These are phyloP conservation scores for Aphidoletes aphidimyza DNA, from an alignment of 2,888 invertebrate species.

Conservation along the genomic window DNA sequence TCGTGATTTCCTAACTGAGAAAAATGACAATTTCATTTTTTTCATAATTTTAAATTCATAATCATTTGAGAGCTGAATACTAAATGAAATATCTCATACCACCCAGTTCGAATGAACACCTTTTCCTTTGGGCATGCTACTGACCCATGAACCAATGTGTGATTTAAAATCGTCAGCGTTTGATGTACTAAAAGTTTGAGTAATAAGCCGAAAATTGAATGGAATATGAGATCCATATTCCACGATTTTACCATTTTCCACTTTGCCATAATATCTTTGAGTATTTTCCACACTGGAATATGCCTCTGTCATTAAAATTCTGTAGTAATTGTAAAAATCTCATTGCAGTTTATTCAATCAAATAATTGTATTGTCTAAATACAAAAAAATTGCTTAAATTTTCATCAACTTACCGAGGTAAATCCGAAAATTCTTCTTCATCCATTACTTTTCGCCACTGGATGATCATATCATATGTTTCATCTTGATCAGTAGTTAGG, in stretches of 20 bases:
- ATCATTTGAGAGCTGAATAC: too few relatives aligned
- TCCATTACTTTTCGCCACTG: conserved; percentile 75
- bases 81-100: too few relatives aligned
- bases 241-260: conserved; percentile 63
- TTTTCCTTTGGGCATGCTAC: conserved; percentile 70
- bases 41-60: too few relatives aligned
- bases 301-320: conserved; percentile 72
- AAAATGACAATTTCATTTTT: too few relatives aligned
- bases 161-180: conserved; percentile 68
- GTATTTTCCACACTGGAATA: conserved; percentile 68
- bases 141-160: conserved; percentile 71
- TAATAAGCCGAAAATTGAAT: conserved; percentile 74
- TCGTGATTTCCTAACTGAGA: conserved; percentile 69
- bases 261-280: neutral
- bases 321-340: conserved; percentile 63
- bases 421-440: conserved; percentile 63
- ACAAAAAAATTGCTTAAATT: too few relatives aligned
- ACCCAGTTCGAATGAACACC: too few relatives aligned
- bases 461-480: conserved; percentile 74
- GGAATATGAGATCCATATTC: conserved; percentile 71
- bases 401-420: neutral
- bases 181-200: conserved; percentile 67
- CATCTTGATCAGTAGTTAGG: conserved; percentile 72
- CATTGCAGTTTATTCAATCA: too few relatives aligned
- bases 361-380: too few relatives aligned